Evolutionary conservation across 2,113 vertebrate species (phyloP).

Genomic region (Sula dactylatra): DNA sequence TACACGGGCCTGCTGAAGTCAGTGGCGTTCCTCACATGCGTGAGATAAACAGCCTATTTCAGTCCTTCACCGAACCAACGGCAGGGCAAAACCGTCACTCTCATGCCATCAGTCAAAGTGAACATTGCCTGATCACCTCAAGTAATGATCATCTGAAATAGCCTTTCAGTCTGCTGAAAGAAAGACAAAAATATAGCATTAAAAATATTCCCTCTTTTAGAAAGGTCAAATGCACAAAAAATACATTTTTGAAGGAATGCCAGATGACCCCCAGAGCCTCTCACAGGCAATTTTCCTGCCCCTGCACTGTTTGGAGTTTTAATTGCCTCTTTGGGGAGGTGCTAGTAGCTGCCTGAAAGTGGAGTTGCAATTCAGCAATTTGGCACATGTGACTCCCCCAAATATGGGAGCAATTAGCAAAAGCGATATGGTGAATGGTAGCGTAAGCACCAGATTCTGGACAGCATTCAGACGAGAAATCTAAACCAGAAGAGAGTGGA

Average conservation of each 20-base stretch:
- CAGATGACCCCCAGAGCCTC: neutral
- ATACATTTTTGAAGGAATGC: constrained; percentile 12
- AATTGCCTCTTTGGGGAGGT: constrained; percentile 51
- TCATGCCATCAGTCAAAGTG: neutral
- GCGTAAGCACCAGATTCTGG: constrained; percentile 30
- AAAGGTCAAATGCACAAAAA: neutral
- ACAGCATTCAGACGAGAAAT: constrained; percentile 40
- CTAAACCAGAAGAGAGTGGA: constrained; percentile 33
- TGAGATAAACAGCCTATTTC: neutral
- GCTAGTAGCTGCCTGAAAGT: constrained; percentile 19
- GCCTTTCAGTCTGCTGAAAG: neutral
- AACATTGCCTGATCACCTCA: neutral
- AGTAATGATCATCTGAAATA: neutral
- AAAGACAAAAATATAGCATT: neutral
- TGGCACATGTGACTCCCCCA: constrained; percentile 22
- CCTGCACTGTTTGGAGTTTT: constrained; percentile 28
- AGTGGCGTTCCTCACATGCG: rapidly evolving
- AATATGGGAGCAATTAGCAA: constrained; percentile 68
- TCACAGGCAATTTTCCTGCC: constrained; percentile 25
- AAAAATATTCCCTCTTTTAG: constrained; percentile 34
- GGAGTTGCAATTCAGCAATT: constrained; percentile 37
- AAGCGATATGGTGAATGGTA: constrained; percentile 54
- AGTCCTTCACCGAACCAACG: neutral
- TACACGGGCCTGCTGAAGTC: neutral
- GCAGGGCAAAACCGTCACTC: neutral